These are phyloP conservation scores for Dryococelus australis DNA, from an alignment of 2,888 invertebrate species.

Conservation along the genomic window DNA sequence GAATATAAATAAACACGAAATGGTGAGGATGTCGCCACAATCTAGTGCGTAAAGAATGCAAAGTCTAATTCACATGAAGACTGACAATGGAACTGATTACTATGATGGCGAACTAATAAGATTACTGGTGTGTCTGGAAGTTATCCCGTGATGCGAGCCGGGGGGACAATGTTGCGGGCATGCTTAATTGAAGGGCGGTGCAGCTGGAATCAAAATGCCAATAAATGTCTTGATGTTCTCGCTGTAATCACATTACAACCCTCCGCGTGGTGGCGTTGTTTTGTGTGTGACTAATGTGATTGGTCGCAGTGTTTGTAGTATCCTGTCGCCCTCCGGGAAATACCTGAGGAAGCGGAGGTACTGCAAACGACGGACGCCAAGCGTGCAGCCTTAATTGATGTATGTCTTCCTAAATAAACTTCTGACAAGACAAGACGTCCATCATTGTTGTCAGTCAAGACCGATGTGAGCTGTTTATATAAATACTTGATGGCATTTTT, in stretches of 20 bases:
- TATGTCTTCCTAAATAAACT: no score
- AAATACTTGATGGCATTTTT: no score
- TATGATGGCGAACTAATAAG: background rate
- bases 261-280: background rate
- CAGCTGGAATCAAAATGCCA: conserved; percentile 1
- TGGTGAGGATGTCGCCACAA: no score
- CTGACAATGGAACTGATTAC: background rate
- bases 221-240: background rate
- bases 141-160: background rate
- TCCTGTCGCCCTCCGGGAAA: background rate
- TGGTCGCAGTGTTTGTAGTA: background rate
- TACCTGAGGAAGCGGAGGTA: no score
- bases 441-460: no score
- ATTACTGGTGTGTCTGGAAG: background rate
- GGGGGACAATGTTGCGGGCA: background rate
- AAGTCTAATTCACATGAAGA: no score
- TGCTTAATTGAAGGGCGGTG: background rate
- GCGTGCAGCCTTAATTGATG: background rate
- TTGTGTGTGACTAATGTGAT: background rate
- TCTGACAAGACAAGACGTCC: no score
- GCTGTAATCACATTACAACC: background rate
- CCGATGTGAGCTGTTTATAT: no score
- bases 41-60: no score
- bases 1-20: no score
- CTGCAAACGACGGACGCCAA: background rate